Conservation (phyloP, 2,113 vertebrate genomes). For the Notothenia rossii region DNA sequence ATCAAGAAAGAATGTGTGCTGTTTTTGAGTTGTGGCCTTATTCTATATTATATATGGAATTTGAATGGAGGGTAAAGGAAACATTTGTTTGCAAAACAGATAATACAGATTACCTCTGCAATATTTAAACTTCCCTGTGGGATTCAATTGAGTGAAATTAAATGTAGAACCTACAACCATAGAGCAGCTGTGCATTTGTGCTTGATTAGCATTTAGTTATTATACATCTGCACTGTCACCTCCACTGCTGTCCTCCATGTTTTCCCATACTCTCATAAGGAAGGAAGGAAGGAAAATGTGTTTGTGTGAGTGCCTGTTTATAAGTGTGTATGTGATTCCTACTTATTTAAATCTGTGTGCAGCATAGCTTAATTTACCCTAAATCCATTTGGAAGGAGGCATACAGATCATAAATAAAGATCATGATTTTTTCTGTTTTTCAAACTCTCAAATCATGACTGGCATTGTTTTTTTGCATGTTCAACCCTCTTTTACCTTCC, state of each 20-base stretch:
- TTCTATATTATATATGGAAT: constrained; percentile 39
- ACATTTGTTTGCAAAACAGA: constrained; percentile 38
- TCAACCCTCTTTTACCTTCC: background rate
- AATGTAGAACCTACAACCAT: constrained; percentile 36
- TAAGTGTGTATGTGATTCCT: constrained; percentile 27
- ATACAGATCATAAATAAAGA: constrained; percentile 65
- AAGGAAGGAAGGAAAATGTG: constrained; percentile 26
- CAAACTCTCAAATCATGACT: constrained; percentile 24
- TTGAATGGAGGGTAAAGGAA: constrained; percentile 20
- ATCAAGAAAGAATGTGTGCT: background rate
- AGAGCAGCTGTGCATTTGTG: constrained; percentile 30
- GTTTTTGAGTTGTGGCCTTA: constrained; percentile 39
- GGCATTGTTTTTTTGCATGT: background rate
- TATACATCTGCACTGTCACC: constrained; percentile 23
- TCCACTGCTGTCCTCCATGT: constrained; percentile 35
- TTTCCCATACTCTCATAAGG: constrained; percentile 11
- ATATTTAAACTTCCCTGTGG: constrained; percentile 39
- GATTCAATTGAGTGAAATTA: constrained; percentile 44
- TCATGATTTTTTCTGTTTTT: constrained; percentile 49
- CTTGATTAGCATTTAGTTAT: constrained; percentile 30
- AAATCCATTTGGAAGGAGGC: constrained; percentile 33
- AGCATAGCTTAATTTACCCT: constrained; percentile 40
- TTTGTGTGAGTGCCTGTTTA: constrained; percentile 15
- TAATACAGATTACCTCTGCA: constrained; percentile 36
- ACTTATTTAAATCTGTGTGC: constrained; percentile 40